Conservation (phyloP, 1,140 invertebrate genomes). For the Drosophila rhopaloa region DNA sequence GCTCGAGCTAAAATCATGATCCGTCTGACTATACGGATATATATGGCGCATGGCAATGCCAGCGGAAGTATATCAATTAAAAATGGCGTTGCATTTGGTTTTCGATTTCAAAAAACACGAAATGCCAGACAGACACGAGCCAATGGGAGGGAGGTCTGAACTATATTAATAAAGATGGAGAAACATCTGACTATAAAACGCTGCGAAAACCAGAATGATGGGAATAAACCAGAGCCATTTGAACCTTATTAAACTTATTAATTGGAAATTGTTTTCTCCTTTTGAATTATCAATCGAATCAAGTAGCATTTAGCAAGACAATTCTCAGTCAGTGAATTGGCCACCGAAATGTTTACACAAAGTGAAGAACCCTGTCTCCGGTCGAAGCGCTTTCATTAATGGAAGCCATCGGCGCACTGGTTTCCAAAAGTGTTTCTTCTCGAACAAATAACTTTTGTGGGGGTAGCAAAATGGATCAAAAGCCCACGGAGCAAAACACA, state of each 20-base stretch:
- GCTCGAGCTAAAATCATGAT: constrained; percentile 62
- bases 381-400: constrained; percentile 54
- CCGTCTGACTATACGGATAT: constrained; percentile 7
- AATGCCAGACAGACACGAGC: constrained; percentile 48
- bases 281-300: constrained; percentile 17
- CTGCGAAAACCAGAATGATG: too few species aligned
- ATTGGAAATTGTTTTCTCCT: background rate
- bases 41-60: constrained; percentile 29
- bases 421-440: constrained; percentile 7
- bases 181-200: background rate
- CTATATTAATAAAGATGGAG: background rate
- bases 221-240: too few species aligned
- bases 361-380: constrained; percentile 40
- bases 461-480: constrained; percentile 31
- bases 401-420: constrained; percentile 19
- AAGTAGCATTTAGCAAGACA: constrained; percentile 56
- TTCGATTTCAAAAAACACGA: constrained; percentile 56
- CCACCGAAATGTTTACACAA: constrained; percentile 59
- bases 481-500: constrained; percentile 12
- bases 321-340: constrained; percentile 53
- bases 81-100: constrained; percentile 72
- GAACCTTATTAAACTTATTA: too few species aligned
- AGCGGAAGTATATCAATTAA: constrained; percentile 74
- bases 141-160: constrained; percentile 26
- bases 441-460: constrained; percentile 19